A percentile compares a stretch with the other conserved stretches of the same genome.
These are phyloP conservation scores for Aleiodes testaceus DNA, from an alignment of 2,888 invertebrate genomes.

Conservation along the genomic window DNA sequence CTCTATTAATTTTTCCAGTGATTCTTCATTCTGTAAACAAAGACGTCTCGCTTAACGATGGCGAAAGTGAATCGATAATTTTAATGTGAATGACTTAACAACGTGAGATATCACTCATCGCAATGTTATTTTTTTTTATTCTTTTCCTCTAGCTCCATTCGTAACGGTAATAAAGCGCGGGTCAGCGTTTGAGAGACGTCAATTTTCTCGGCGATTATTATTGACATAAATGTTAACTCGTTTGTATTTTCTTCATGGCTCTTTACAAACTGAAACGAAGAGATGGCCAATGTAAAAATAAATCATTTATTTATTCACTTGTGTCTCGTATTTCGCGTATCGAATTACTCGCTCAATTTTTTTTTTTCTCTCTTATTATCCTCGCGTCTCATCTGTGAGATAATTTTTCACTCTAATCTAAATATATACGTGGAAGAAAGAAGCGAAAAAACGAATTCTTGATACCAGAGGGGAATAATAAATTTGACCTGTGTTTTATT, in stretches of 20 bases:
- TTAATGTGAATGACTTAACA: not conserved
- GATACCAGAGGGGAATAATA: conserved; percentile 22
- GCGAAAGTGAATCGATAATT: conserved; percentile 1
- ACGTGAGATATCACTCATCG: conserved; percentile 13
- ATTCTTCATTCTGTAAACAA: no score
- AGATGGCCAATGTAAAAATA: no score
- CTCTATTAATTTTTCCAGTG: no score
- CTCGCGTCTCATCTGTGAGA: no score
- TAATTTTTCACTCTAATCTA: no score
- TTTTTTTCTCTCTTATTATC: no score
- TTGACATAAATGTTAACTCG: conserved; percentile 18
- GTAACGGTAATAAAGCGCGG: conserved; percentile 6
- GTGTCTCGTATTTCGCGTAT: no score
- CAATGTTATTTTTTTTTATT: not conserved
- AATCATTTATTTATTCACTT: no score
- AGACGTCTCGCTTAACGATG: no score
- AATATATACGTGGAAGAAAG: no score
- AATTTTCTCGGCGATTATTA: conserved; percentile 3
- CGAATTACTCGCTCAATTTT: no score
- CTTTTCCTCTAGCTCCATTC: not conserved
- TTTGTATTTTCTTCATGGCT: not conserved
- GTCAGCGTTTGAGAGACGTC: conserved; percentile 15
- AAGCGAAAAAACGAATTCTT: not conserved
- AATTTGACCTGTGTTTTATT: conserved; percentile 29
- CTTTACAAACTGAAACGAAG: no score